phyloP scores from a whole-genome alignment of 2,113 vertebrate genomes.

The Catagonus wagneri region DNA sequence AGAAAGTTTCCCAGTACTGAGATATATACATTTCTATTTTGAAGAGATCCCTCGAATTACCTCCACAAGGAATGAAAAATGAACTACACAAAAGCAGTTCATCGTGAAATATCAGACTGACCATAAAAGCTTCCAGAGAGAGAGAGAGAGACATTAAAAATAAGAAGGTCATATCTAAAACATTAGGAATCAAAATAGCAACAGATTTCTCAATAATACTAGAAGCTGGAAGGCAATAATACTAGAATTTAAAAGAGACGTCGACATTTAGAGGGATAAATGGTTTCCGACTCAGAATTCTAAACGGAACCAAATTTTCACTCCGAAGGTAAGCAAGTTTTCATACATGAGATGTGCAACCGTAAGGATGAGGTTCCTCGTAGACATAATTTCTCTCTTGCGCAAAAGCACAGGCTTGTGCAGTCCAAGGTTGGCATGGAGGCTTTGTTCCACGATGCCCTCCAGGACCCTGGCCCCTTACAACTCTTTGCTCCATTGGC shows the following conservation, averaged over 20 bases:
- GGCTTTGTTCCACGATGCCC: not conserved
- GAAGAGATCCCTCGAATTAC: not conserved
- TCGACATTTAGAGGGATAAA: not conserved
- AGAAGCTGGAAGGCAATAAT: not conserved
- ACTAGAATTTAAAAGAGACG: not conserved
- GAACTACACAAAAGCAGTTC: not conserved
- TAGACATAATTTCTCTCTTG: not conserved
- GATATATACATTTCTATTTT: not conserved
- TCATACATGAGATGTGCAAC: not conserved
- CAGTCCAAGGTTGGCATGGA: not conserved
- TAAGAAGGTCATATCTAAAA: not conserved
- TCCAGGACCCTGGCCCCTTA: not conserved
- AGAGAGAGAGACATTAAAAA: not conserved
- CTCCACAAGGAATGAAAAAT: constrained; percentile 3
- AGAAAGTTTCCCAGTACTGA: not conserved
- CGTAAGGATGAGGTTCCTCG: not conserved
- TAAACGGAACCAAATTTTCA: constrained; percentile 25
- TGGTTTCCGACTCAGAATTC: constrained; percentile 13
- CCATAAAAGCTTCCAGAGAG: not conserved
- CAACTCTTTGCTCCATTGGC: not conserved
- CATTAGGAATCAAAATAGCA: not conserved
- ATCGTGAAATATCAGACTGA: not conserved
- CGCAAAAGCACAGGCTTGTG: not conserved
- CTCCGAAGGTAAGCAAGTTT: not conserved
- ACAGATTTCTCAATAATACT: not conserved